Evolutionary conservation across 92 coral and sea anemone genomes (phyloP).

Genomic region (Umimayanthus chanpuru): DNA sequence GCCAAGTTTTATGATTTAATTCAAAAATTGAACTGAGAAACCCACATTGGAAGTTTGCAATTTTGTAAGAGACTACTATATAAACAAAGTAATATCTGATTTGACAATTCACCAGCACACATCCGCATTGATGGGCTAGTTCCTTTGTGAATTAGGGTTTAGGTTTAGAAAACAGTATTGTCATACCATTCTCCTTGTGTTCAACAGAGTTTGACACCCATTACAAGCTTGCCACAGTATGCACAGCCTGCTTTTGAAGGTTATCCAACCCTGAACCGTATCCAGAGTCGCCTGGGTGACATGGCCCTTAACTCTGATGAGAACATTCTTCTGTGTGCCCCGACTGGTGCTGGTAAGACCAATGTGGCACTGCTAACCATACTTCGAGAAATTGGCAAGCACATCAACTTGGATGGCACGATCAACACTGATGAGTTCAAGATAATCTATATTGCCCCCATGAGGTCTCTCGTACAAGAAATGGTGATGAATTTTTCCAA

Average conservation of each 20-base stretch:
- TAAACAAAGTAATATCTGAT: no score
- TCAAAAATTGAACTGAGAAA: no score
- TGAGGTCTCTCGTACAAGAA: conserved; percentile 98
- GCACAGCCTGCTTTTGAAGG: conserved; percentile 99
- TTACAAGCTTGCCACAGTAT: conserved; percentile 91
- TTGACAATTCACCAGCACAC: no score
- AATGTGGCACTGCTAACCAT: conserved; percentile 94
- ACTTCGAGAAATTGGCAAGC: conserved; percentile 94
- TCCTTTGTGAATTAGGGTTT: no score
- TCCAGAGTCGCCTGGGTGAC: conserved; percentile 92
- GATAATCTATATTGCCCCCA: conserved; percentile 95
- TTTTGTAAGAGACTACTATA: no score
- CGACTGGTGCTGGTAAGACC: conserved; percentile 99
- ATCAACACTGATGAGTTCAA: conserved; percentile 95
- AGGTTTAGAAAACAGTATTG: no score
- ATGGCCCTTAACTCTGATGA: conserved; percentile 90
- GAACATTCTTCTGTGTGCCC: conserved; percentile 92
- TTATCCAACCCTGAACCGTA: conserved; percentile 89
- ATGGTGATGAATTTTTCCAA: conserved; percentile 96
- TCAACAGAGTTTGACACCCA: conserved; percentile 77
- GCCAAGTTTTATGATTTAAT: no score
- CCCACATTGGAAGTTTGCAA: no score
- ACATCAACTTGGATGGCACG: conserved; percentile 97
- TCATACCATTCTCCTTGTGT: no score
- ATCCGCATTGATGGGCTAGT: no score